phyloP scores from a whole-genome alignment of 1,140 invertebrate species.

The Calephelis virginiensis region DNA sequence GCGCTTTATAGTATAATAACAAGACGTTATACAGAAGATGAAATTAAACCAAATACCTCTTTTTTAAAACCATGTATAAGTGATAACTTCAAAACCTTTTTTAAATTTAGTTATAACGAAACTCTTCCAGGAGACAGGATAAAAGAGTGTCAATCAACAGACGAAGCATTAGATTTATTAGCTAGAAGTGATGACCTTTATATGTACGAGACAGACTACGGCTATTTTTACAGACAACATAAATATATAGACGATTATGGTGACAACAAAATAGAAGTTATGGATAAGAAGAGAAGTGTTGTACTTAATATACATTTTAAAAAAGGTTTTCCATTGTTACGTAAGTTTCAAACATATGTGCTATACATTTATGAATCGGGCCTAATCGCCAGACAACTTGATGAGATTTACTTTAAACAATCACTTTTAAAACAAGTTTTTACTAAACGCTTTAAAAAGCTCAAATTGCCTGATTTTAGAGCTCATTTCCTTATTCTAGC shows the following conservation, averaged over 20 bases:
- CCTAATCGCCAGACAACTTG: slow-evolving; percentile 10
- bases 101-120: slow-evolving; percentile 8
- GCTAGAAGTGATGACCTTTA: slow-evolving; percentile 9
- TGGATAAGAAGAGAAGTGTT: slow-evolving; percentile 6
- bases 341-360: slow-evolving; percentile 26
- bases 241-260: slow-evolving; percentile 19
- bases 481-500: slow-evolving; percentile 28
- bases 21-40: slow-evolving; percentile 13
- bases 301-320: slow-evolving; percentile 22
- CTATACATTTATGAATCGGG: slow-evolving; percentile 28
- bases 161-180: slow-evolving; percentile 16
- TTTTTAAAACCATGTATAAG: slow-evolving; percentile 21
- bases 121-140: slow-evolving; percentile 6
- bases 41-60: slow-evolving; percentile 18
- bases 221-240: slow-evolving; percentile 11
- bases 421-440: slow-evolving; percentile 17
- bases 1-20: slow-evolving; percentile 22
- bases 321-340: slow-evolving; percentile 27
- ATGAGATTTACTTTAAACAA: slow-evolving; percentile 20
- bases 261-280: slow-evolving; percentile 2
- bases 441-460: slow-evolving; percentile 22
- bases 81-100: background rate
- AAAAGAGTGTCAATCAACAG: slow-evolving; percentile 13
- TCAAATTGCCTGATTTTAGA: slow-evolving; percentile 31
- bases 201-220: slow-evolving; percentile 7